Evolutionary conservation across 2,113 vertebrate genomes (phyloP).

Genomic region (Cisticola juncidis): DNA sequence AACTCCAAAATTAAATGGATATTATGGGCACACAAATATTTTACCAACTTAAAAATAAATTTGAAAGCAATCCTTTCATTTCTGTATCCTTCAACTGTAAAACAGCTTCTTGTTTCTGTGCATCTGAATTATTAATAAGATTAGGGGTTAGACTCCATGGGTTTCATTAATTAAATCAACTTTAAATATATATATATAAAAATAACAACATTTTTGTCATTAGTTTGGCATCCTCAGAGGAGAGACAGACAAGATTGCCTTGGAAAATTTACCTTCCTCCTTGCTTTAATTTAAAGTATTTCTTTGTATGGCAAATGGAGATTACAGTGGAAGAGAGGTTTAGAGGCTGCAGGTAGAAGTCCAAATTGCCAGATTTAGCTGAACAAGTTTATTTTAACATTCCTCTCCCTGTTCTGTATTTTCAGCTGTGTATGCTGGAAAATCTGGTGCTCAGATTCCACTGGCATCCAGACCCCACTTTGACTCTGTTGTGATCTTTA

Average conservation of each 20-base stretch:
- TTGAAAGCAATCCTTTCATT: conserved; percentile 44
- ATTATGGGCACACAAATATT: conserved; percentile 30
- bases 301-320: background rate
- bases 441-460: background rate
- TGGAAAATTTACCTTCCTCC: background rate
- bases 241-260: background rate
- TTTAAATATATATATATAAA: conserved; percentile 30
- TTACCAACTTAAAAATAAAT: conserved; percentile 44
- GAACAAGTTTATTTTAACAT: conserved; percentile 8
- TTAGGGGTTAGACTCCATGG: background rate
- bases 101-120: conserved; percentile 29
- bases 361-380: background rate
- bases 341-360: background rate
- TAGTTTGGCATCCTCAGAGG: background rate
- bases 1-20: conserved; percentile 26
- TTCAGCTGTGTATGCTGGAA: conserved; percentile 3
- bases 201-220: background rate
- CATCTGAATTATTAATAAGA: conserved; percentile 15
- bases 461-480: background rate
- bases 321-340: background rate
- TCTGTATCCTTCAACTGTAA: background rate
- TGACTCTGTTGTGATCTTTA: background rate
- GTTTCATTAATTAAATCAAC: conserved; percentile 30
- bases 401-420: background rate
- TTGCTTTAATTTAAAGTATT: background rate